Evolutionary conservation across 2,888 invertebrate species (phyloP), one percentile per base, ranked within the genome.

Genomic region (Andrena flavipes): DNA sequence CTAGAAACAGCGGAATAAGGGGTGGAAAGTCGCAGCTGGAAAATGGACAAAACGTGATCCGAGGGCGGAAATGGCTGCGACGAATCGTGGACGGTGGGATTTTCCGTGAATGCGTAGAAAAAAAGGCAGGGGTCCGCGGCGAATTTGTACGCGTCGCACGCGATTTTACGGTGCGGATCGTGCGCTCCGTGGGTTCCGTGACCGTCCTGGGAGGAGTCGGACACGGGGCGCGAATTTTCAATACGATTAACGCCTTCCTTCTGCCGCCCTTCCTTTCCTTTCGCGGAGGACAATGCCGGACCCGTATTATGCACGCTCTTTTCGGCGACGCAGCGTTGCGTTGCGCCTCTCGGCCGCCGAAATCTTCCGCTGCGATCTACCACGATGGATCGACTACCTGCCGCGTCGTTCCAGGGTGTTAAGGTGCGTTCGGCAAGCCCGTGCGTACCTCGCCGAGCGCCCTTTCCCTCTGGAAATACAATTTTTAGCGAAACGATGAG

Each of bases 171-270:
- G 85, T 84, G 84, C 81, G 86, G 82, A 80, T 71, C 75, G 63
- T 74, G 80, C 35, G 63, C 33, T 23, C 16, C 23, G 68, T 56
- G 59, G 65, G 23, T 8, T 62, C 26, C 70, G 72, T 67, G 72
- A 70, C 70, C 76, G 64, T 72, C 63, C 68, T 84, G 80, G 86
- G 74, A 62, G 70, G 71, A 72, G 81, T 79, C 79, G 76, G 88
- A 89, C 87, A 90, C 90, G 90, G 89, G 86, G 89, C 87, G 87
- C 84, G 87, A 90, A 87, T 87, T 85, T 82, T 91, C 90, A 91
- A 90, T 90, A 85, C 91, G 91, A 90, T 90, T 90, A 90, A 86
- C 90, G 84, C 83, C 80, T 72, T 59, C 76, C 73, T 68, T 72
- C 62, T 33, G 49, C 59, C 56, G 30, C 64, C 42, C 62, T 71